Evolutionary conservation across 2,888 invertebrate species (phyloP).

Genomic region (Furcula furcula): DNA sequence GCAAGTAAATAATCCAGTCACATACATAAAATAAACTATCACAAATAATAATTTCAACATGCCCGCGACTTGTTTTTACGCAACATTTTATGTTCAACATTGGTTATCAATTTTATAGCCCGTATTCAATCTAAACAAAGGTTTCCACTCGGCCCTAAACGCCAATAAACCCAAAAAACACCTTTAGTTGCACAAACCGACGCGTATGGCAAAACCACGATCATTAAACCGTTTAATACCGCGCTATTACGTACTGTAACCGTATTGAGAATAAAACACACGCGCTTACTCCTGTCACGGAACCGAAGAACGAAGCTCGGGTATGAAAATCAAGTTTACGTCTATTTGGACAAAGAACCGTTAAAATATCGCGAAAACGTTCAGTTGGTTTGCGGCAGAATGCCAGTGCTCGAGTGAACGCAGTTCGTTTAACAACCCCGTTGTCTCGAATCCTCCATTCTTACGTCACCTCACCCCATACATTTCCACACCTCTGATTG

Average conservation of each 20-base stretch:
- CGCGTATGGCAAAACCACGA: slow-evolving; percentile 70
- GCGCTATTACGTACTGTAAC: slow-evolving; percentile 58
- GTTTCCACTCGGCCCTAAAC: slow-evolving; percentile 67
- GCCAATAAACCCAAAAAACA: slow-evolving; percentile 75
- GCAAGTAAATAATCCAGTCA: not conserved
- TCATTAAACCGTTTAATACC: slow-evolving; percentile 61
- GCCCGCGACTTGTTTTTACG: slow-evolving; percentile 28
- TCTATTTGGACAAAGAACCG: slow-evolving; percentile 72
- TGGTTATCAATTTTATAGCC: slow-evolving; percentile 57
- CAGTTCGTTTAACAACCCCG: slow-evolving; percentile 74
- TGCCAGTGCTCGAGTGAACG: slow-evolving; percentile 73
- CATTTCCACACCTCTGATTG: slow-evolving; percentile 49
- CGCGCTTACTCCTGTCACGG: slow-evolving; percentile 62
- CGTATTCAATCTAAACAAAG: slow-evolving; percentile 65
- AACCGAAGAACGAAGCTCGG: slow-evolving; percentile 54
- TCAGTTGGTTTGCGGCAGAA: slow-evolving; percentile 59
- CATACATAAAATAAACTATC: slow-evolving; percentile 10
- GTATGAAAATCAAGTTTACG: slow-evolving; percentile 65
- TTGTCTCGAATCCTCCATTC: slow-evolving; percentile 53
- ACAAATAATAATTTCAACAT: slow-evolving; percentile 32
- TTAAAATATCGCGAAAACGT: slow-evolving; percentile 59
- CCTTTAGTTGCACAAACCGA: slow-evolving; percentile 71
- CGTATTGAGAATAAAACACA: slow-evolving; percentile 71
- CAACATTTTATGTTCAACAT: slow-evolving; percentile 31
- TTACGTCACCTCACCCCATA: slow-evolving; percentile 81